These are phyloP conservation scores for Falcunculus frontatus DNA, from an alignment of 2,113 vertebrate species.

Conservation along the genomic window DNA sequence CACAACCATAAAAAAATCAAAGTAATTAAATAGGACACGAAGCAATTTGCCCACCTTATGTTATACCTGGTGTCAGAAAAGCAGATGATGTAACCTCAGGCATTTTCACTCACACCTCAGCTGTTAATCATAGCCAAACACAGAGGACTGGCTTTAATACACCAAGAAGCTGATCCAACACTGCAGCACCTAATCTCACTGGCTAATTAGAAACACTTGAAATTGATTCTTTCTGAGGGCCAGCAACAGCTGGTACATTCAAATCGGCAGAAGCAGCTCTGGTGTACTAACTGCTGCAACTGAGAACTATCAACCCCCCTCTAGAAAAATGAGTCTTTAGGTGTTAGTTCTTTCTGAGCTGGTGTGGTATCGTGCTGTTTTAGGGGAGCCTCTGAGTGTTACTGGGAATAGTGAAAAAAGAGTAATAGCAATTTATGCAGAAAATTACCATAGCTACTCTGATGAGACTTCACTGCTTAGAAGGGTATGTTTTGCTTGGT, in stretches of 20 bases:
- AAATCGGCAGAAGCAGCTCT: neutral
- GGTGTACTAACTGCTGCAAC: neutral
- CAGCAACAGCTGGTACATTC: neutral
- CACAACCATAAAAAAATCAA: neutral
- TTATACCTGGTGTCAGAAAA: neutral
- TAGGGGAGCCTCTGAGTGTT: neutral
- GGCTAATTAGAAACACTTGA: slow-evolving; percentile 13
- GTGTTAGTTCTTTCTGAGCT: neutral
- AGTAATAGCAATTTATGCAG: neutral
- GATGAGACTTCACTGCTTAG: neutral
- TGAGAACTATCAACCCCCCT: neutral
- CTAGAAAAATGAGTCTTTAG: neutral
- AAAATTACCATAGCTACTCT: neutral
- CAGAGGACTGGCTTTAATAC: neutral
- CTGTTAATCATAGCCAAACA: neutral
- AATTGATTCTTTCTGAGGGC: neutral
- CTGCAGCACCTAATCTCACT: neutral
- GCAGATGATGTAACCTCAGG: neutral
- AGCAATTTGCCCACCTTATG: neutral
- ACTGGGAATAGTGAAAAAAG: neutral
- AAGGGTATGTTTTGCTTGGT: neutral
- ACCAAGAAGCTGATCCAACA: neutral
- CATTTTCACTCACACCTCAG: neutral
- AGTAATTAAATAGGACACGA: neutral
- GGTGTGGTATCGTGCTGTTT: neutral